Evolutionary conservation across 2,888 invertebrate genomes (phyloP).

Genomic region (Onchidella celtica): DNA sequence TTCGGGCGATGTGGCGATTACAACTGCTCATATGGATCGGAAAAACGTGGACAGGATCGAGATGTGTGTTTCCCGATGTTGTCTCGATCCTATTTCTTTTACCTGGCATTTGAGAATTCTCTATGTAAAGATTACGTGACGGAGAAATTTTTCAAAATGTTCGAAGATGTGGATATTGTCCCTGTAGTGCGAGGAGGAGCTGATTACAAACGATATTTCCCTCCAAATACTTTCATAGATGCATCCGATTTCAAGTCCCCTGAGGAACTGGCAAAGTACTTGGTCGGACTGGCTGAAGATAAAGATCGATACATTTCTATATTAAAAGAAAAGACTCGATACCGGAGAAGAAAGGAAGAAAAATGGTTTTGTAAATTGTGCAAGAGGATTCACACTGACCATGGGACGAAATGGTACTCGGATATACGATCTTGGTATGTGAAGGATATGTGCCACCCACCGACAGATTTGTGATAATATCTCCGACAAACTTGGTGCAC

Average conservation of each 20-base stretch:
- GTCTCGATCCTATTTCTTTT: neutral
- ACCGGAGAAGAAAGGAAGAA: neutral
- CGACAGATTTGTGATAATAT: neutral
- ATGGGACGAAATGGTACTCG: constrained; percentile 15
- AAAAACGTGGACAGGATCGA: neutral
- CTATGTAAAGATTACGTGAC: constrained; percentile 36
- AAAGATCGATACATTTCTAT: constrained; percentile 5
- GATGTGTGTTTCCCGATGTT: neutral
- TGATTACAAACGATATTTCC: constrained; percentile 41
- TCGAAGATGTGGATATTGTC: constrained; percentile 39
- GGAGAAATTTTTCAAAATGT: constrained; percentile 46
- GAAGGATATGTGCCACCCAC: neutral
- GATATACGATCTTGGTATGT: constrained; percentile 19
- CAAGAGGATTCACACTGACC: constrained; percentile 23
- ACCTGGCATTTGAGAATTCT: constrained; percentile 38
- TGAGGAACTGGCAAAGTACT: constrained; percentile 44
- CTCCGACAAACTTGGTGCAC: no score
- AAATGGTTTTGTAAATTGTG: constrained; percentile 28
- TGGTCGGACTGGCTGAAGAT: constrained; percentile 39
- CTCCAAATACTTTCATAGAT: constrained; percentile 47
- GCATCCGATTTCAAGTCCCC: constrained; percentile 48
- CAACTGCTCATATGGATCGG: neutral
- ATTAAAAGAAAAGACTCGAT: constrained; percentile 20
- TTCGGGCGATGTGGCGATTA: constrained; percentile 29
- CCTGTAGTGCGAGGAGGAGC: constrained; percentile 52